phyloP scores from a whole-genome alignment of 2,113 vertebrate genomes.

The Girardinichthys multiradiatus region DNA sequence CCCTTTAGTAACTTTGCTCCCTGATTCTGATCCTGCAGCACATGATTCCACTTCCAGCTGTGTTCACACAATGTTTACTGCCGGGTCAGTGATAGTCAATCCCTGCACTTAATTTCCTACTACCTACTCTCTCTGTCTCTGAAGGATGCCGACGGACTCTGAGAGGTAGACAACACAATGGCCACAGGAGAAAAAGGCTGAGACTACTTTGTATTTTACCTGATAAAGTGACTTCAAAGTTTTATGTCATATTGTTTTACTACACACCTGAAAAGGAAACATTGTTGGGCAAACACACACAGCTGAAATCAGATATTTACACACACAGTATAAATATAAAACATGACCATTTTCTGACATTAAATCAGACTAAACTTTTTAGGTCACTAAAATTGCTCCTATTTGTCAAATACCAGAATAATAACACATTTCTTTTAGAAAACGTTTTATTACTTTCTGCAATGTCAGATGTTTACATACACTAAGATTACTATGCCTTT shows the following conservation, averaged over 20 bases:
- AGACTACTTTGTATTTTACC: neutral
- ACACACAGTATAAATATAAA: neutral
- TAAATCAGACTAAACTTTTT: neutral
- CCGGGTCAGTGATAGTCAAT: constrained; percentile 68
- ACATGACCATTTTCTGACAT: neutral
- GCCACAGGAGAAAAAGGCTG: constrained; percentile 8
- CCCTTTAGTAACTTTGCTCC: constrained; percentile 67
- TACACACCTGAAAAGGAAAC: neutral
- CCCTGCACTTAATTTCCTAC: constrained; percentile 51
- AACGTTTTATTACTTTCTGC: neutral
- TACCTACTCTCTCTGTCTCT: constrained; percentile 52
- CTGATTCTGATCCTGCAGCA: constrained; percentile 71
- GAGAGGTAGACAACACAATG: constrained; percentile 32
- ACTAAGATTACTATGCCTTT: neutral
- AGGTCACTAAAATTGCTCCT: neutral
- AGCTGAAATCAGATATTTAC: neutral
- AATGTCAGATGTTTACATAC: neutral
- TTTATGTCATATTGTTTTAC: neutral
- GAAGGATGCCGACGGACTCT: constrained; percentile 46
- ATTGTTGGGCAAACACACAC: neutral
- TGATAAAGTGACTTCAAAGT: neutral
- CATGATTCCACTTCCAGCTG: constrained; percentile 79
- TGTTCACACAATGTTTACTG: constrained; percentile 72
- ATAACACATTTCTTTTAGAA: too few relatives aligned
- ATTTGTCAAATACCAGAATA: neutral